Base-by-base conservation (phyloP, 2,888 invertebrate genomes). In the Aethes cnicana region DNA sequence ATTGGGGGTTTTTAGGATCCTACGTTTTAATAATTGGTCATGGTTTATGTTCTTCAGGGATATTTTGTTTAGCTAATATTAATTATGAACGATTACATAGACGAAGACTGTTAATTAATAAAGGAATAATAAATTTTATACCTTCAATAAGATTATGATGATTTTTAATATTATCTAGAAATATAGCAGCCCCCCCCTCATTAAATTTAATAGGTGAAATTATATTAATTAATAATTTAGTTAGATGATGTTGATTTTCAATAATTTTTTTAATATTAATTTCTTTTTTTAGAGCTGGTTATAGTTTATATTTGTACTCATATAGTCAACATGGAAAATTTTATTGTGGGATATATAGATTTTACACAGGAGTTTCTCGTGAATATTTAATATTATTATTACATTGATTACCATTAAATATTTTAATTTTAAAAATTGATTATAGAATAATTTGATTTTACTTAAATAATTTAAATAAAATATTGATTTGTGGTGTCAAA, bases 201-300 rank as follows among this genome's bases (percentile, higher is more conserved):
- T 82, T 94, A 78, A 93, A 93, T 92, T 91, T 94, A 77, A 73
- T 93, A 57, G 90, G 92, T 0, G 93, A 94, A 80, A 91, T 94
- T 91, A 82, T 90, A 57, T 85, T 93, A 74, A 89, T 93, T 81
- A 91, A 91, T 84, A 90, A 90, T 58, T 72, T 93, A 70, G 56
- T 93, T 33, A 80, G 79, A 21, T 92, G 90, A 77, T 90, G 86
- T 53, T 81, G 70, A 54, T 25, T 86, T 47, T 76, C 76, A n/a
- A 85, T 92, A 72, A 58, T 92, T 67, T 71, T 87, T 62, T 85
- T 93, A 77, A 78, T 88, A 62, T 76, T 92, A 59, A 77, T 91
- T 66, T 92, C 91, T 68, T 93, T 94, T 91, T 91, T 93, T 87
- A 91, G 92, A 56, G 92, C 92, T 35, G 88, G 83, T 1, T 94